These are phyloP conservation scores for Drosophila pallidifrons DNA, from an alignment of 1,140 invertebrate genomes.

Conservation along the genomic window DNA sequence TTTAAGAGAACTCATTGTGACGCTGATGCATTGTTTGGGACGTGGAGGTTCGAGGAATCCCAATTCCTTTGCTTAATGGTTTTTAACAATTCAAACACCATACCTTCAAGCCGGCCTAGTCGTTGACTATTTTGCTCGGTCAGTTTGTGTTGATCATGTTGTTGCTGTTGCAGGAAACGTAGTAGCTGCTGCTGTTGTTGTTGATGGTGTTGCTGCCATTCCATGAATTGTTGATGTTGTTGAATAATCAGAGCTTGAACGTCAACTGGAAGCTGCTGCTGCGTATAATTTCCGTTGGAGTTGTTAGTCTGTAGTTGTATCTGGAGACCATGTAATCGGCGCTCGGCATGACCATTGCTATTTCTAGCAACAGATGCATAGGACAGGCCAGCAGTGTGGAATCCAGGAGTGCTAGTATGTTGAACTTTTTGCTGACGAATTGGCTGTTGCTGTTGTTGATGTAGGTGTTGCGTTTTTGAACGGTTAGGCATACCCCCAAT, in stretches of 20 bases:
- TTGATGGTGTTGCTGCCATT: not conserved
- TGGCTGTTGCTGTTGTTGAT: no score
- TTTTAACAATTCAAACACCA: conserved; percentile 10
- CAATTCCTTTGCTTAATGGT: conserved; percentile 12
- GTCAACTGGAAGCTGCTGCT: not conserved
- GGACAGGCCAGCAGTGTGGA: not conserved
- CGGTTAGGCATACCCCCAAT: no score
- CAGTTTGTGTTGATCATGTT: not conserved
- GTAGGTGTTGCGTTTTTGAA: no score
- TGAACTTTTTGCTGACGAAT: no score
- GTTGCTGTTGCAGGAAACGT: no score
- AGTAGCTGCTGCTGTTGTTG: not conserved
- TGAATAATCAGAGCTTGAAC: conserved; percentile 8
- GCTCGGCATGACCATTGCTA: conserved; percentile 15
- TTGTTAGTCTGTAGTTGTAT: conserved; percentile 12
- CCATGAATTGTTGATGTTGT: conserved; percentile 10
- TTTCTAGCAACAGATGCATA: not conserved
- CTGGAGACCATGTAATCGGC: conserved; percentile 9
- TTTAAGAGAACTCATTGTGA: conserved; percentile 16
- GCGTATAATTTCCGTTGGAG: not conserved
- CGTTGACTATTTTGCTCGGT: conserved; percentile 2
- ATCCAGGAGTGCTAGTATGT: no score
- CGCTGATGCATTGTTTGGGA: conserved; percentile 7
- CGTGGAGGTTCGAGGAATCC: conserved; percentile 8
- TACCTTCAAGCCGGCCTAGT: not conserved